Percentiles rank a stretch among this genome's conserved stretches.
Conservation (phyloP, 2,888 invertebrate genomes). For the Diloba caeruleocephala region DNA sequence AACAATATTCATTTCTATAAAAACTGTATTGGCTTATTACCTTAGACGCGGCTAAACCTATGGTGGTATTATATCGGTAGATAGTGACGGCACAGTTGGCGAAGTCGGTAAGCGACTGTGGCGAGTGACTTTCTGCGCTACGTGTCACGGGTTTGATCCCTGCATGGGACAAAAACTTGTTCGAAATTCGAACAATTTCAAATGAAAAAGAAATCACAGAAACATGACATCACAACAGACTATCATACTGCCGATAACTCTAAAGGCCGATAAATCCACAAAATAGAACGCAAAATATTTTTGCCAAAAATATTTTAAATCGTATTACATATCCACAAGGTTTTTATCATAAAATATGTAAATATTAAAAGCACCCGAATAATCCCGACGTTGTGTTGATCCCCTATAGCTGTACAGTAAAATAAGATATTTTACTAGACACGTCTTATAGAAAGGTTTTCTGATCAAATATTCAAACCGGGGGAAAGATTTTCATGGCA, state of each 20-base stretch:
- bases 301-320: constrained; percentile 45
- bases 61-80: too few species aligned
- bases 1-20: too few species aligned
- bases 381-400: constrained; percentile 54
- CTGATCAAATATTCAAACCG: constrained; percentile 72
- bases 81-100: too few species aligned
- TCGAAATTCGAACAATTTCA: too few species aligned
- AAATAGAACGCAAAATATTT: constrained; percentile 23
- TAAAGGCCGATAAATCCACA: constrained; percentile 3
- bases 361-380: constrained; percentile 67
- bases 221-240: background rate
- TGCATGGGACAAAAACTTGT: too few species aligned
- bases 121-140: too few species aligned
- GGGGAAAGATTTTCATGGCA: constrained; percentile 49
- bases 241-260: background rate
- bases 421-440: constrained; percentile 61
- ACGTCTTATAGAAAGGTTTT: constrained; percentile 52
- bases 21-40: too few species aligned
- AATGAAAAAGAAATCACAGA: background rate
- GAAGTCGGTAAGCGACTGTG: too few species aligned
- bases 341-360: constrained; percentile 65
- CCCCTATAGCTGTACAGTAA: constrained; percentile 52
- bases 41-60: too few species aligned
- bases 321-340: constrained; percentile 52
- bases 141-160: too few species aligned